Percentiles rank a stretch among this genome's conserved stretches.
These are phyloP conservation scores for Aplodontia rufa DNA, from an alignment of 2,113 vertebrate genomes.

Conservation along the genomic window DNA sequence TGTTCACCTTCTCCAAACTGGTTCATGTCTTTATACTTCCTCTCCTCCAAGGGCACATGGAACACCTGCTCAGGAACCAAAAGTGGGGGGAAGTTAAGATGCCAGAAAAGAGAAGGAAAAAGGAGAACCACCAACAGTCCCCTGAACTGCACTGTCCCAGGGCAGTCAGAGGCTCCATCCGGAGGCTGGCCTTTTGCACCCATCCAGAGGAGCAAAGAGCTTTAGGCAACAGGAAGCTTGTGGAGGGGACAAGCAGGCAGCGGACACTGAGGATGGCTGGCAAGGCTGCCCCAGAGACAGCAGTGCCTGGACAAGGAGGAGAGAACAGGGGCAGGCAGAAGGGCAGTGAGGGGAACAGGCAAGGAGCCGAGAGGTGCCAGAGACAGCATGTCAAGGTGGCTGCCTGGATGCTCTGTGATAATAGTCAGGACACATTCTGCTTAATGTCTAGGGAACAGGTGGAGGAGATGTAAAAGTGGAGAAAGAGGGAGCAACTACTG, in stretches of 20 bases:
- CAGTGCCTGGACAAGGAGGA: background rate
- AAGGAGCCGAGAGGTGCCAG: background rate
- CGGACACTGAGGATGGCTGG: background rate
- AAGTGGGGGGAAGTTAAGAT: background rate
- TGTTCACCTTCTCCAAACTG: slow-evolving; percentile 99
- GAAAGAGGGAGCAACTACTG: background rate
- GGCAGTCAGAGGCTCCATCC: too few relatives aligned
- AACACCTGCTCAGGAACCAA: slow-evolving; percentile 89
- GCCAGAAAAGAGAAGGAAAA: background rate
- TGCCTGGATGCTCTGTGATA: too few relatives aligned
- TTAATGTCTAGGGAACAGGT: background rate
- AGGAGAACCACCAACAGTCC: too few relatives aligned
- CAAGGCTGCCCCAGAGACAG: background rate
- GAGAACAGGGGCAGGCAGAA: background rate
- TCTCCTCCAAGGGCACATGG: slow-evolving; percentile 98
- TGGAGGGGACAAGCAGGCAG: background rate
- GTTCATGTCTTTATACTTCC: slow-evolving; percentile 99
- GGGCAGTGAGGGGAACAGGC: too few relatives aligned
- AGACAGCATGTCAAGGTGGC: background rate
- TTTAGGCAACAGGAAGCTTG: background rate
- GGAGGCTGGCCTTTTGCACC: too few relatives aligned
- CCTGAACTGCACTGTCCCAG: too few relatives aligned
- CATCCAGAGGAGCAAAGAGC: too few relatives aligned
- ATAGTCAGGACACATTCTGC: background rate
- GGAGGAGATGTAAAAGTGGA: background rate